These are phyloP conservation scores for Megalops cyprinoides DNA, from an alignment of 2,797 vertebrate genomes.

Conservation along the genomic window DNA sequence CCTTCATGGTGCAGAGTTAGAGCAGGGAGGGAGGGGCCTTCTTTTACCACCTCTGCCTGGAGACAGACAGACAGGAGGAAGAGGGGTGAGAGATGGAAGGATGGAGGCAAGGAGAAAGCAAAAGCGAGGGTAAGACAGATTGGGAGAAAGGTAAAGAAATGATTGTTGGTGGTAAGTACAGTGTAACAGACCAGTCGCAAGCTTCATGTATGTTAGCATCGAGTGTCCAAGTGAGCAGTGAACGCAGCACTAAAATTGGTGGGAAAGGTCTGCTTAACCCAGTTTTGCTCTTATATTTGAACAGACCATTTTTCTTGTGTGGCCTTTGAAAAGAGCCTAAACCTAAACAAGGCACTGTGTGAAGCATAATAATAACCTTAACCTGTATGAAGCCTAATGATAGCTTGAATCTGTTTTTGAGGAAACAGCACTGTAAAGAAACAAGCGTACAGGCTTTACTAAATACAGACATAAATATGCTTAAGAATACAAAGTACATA, in stretches of 20 bases:
- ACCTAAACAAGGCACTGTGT: background rate
- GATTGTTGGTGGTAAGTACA: too few relatives aligned
- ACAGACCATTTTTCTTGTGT: slow-evolving; percentile 20
- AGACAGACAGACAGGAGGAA: background rate
- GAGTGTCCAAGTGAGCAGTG: slow-evolving; percentile 15
- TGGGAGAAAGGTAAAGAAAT: background rate
- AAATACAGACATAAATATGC: slow-evolving; percentile 18
- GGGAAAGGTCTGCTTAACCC: too few relatives aligned
- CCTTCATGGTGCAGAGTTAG: slow-evolving; percentile 81
- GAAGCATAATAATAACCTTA: too few relatives aligned
- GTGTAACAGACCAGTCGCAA: too few relatives aligned
- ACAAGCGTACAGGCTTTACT: background rate
- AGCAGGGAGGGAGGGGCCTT: slow-evolving; percentile 37
- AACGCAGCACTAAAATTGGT: slow-evolving; percentile 26
- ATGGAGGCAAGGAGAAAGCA: slow-evolving; percentile 30
- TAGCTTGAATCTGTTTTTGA: too few relatives aligned
- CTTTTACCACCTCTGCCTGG: background rate
- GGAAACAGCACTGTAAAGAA: background rate
- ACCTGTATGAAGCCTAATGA: too few relatives aligned
- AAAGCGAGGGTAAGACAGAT: slow-evolving; percentile 3
- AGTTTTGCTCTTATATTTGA: too few relatives aligned
- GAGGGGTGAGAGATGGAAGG: slow-evolving; percentile 10
- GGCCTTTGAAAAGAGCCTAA: background rate
- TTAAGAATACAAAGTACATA: slow-evolving; percentile 34
- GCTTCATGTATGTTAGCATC: slow-evolving; percentile 16